A percentile compares a stretch with the other conserved stretches of the same genome.
Evolutionary conservation across 2,797 vertebrate species (phyloP).

Genomic region (Hydrolagus colliei): DNA sequence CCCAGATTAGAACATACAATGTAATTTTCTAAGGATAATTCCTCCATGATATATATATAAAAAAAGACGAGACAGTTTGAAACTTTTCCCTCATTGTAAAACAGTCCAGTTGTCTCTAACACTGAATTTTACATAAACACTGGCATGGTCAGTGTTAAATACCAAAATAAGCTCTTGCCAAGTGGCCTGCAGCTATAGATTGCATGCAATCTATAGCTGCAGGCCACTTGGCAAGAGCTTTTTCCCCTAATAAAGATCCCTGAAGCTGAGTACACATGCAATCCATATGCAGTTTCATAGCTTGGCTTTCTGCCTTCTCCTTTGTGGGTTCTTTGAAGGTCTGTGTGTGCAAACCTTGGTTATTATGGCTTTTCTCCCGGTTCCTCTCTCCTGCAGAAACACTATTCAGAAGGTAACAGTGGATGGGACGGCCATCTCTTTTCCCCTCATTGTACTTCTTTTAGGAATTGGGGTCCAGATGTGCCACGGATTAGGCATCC

Average conservation of each 20-base stretch:
- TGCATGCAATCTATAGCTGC: not conserved
- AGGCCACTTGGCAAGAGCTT: constrained; percentile 9
- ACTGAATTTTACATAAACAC: not conserved
- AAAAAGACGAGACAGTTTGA: too few species aligned
- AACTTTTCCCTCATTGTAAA: not conserved
- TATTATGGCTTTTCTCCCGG: not conserved
- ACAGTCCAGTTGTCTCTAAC: not conserved
- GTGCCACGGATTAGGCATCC: too few species aligned
- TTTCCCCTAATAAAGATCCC: not conserved
- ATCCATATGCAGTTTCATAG: constrained; percentile 6
- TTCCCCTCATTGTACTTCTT: not conserved
- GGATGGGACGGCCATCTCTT: not conserved
- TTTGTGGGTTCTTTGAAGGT: constrained; percentile 2
- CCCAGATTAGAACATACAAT: too few species aligned
- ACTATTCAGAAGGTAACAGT: not conserved
- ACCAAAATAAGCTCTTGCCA: not conserved
- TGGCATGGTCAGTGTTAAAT: constrained; percentile 9
- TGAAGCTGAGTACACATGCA: constrained; percentile 13
- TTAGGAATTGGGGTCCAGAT: too few species aligned
- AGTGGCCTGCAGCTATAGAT: too few species aligned
- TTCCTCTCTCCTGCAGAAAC: not conserved
- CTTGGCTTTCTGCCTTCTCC: not conserved
- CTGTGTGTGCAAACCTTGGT: constrained; percentile 4
- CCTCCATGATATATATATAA: not conserved
- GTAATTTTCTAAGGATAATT: not conserved